Percentiles rank a stretch among this genome's conserved stretches.
Evolutionary conservation across 2,797 vertebrate genomes (phyloP).

Genomic region (Pempheris klunzingeri): DNA sequence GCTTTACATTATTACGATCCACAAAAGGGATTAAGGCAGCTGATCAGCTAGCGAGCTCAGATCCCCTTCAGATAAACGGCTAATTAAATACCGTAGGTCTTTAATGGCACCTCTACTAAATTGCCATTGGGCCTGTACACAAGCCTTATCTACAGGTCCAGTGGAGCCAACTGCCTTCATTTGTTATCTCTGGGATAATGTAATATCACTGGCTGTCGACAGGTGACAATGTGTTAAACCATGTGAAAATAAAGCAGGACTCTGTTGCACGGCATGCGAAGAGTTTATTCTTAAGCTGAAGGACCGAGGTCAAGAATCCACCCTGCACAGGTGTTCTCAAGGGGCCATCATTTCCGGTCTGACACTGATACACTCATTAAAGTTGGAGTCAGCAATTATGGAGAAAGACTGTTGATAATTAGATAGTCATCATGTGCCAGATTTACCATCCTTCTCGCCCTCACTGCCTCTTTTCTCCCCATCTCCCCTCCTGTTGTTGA

Average conservation of each 20-base stretch:
- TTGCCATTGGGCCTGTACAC: constrained; percentile 7
- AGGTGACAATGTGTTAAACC: background rate
- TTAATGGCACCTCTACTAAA: constrained; percentile 17
- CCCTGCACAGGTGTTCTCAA: too few species aligned
- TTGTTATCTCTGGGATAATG: constrained; percentile 1
- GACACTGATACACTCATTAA: background rate
- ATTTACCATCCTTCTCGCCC: too few species aligned
- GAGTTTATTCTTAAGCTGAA: background rate
- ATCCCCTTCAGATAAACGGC: constrained; percentile 64
- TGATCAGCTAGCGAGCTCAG: constrained; percentile 60
- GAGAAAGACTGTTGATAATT: too few species aligned
- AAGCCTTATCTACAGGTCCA: constrained; percentile 4
- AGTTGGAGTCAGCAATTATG: too few species aligned
- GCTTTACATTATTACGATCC: constrained; percentile 46
- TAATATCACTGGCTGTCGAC: constrained; percentile 4
- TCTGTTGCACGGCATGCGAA: background rate
- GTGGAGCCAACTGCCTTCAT: background rate
- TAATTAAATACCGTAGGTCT: constrained; percentile 57
- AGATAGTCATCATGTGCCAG: too few species aligned
- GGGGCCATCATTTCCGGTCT: background rate
- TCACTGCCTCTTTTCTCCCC: too few species aligned
- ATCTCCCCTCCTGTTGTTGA: too few species aligned
- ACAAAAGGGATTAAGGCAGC: constrained; percentile 64
- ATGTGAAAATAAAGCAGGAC: constrained; percentile 5
- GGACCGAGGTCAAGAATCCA: background rate